Evolutionary conservation across 2,113 vertebrate genomes (phyloP).

Genomic region (Muscicapa adusta): DNA sequence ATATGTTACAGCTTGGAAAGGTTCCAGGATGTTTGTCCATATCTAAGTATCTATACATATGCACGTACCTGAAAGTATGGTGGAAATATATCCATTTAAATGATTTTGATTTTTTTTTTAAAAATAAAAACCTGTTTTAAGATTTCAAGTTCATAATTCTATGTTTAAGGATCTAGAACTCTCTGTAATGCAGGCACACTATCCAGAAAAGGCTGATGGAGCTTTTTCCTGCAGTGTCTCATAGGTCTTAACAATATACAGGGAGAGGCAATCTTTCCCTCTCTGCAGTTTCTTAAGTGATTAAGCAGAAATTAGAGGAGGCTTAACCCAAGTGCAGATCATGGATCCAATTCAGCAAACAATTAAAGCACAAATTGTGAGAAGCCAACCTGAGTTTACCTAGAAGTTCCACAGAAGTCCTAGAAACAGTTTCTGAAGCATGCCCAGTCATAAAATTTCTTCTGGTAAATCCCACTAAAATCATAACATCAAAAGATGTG

Average conservation of each 20-base stretch:
- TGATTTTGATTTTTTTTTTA: rapidly evolving
- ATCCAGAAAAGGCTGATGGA: background rate
- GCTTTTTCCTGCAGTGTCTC: background rate
- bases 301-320: background rate
- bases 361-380: background rate
- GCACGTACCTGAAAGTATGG: background rate
- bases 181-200: background rate
- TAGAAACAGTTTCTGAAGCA: background rate
- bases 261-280: background rate
- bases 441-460: background rate
- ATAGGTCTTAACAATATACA: background rate
- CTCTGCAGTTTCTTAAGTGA: background rate
- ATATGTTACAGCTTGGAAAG: background rate
- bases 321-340: background rate
- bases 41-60: background rate
- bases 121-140: background rate
- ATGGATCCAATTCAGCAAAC: background rate
- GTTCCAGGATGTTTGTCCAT: background rate
- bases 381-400: background rate
- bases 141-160: background rate
- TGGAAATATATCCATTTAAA: background rate
- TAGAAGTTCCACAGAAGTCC: background rate
- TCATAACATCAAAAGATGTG: background rate
- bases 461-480: background rate
- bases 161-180: background rate